Evolutionary conservation across 1,140 invertebrate genomes (phyloP), one percentile per base, ranked within the genome.

Genomic region (Diachasma alloeum): DNA sequence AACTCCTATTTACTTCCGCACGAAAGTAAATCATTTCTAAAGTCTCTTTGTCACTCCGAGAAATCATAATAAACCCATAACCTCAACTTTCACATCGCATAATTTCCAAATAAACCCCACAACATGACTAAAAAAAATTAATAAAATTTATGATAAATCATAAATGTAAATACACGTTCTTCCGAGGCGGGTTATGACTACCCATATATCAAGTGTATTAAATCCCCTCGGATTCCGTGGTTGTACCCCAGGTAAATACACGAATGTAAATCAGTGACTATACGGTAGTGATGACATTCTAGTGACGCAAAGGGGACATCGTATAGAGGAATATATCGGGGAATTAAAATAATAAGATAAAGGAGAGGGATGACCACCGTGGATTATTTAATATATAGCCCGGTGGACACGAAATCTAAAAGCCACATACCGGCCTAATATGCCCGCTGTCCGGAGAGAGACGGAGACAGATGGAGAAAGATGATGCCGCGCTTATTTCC

Each of bases 371-470:
- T 48, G 72, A 78, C 53, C 70, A 72, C 77, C 73, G 66, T 31
- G 72, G 46, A 71, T 75, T 75, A 73, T 68, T 67, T 71, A 74
- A 69, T 70, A 74, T 71, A 73, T 39, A 66, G 13, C 72, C 75
- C 68, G 13, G 13, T 11, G 22, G 56, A 46, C 26, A 8, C 56
- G 24, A 68, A 69, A 79, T 79, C 76, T 48, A 74, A 59, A 71
- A 75, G 42, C 71, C 67, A 77, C 84, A 85, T 86, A 84, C 85
- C 85, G 78, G 83, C 81, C 83, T 87, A 87, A 87, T 87, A 87
- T 86, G 83, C 81, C 53, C 36, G n/a, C 26, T 15, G 31, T 39
- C 31, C 9, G 17, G 66, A 68, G 31, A 68, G 31, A 39, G 26
- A 68, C 15, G 26, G 13, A 68, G n/a, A 68, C 31, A 42, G 15